A percentile compares a stretch with the other conserved stretches of the same genome.
Evolutionary conservation across 2,888 invertebrate species (phyloP).

Genomic region (Ophion slaviceki): DNA sequence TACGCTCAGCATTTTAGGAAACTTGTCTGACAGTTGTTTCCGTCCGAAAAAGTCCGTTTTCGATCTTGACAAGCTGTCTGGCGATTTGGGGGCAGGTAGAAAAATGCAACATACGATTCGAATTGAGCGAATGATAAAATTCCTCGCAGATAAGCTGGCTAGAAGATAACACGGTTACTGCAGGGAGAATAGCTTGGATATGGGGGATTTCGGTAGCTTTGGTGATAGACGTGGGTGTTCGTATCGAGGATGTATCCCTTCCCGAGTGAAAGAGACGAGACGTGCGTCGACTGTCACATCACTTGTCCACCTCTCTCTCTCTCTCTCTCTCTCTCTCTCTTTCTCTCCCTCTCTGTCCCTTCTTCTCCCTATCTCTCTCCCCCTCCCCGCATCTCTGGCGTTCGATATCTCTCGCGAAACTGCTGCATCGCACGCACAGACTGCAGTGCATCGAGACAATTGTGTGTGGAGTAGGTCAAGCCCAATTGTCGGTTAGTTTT

Average conservation of each 20-base stretch:
- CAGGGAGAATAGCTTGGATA: conserved; percentile 4
- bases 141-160: conserved; percentile 34
- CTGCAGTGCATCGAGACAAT: conserved; percentile 54
- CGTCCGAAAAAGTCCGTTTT: too few relatives aligned
- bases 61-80: too few relatives aligned
- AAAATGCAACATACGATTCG: background rate
- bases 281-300: conserved; percentile 52
- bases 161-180: conserved; percentile 44
- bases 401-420: conserved; percentile 54
- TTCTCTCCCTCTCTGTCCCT: background rate
- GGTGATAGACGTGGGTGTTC: conserved; percentile 16
- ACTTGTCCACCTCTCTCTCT: conserved; percentile 19
- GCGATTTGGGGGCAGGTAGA: background rate
- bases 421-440: conserved; percentile 56
- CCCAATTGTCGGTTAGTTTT: conserved; percentile 56
- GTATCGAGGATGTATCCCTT: conserved; percentile 3
- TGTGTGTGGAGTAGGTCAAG: conserved; percentile 54
- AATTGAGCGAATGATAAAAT: conserved; percentile 15
- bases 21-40: too few relatives aligned
- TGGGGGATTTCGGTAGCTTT: conserved; percentile 28
- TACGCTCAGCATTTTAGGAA: too few relatives aligned
- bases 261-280: conserved; percentile 12
- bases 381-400: conserved; percentile 1
- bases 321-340: conserved; percentile 6
- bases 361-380: conserved; percentile 4